phyloP scores from a whole-genome alignment of 1,140 invertebrate genomes.

The Carposina sasakii region DNA sequence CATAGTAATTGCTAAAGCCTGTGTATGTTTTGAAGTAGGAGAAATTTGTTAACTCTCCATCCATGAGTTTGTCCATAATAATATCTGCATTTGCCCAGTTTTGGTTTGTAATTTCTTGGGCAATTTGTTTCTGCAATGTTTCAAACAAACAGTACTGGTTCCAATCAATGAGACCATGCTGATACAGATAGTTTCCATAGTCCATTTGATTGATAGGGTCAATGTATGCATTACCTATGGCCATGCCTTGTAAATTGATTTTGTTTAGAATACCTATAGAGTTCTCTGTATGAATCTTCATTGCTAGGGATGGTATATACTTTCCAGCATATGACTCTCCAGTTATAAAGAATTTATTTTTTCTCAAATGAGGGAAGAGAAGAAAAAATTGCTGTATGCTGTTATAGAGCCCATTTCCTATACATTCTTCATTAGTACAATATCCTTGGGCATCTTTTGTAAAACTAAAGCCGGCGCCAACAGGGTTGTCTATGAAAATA shows the following conservation, averaged over 20 bases:
- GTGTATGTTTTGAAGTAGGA: slow-evolving; percentile 85
- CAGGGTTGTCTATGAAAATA: slow-evolving; percentile 89
- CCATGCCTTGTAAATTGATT: slow-evolving; percentile 78
- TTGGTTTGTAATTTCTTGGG: slow-evolving; percentile 74
- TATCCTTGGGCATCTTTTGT: slow-evolving; percentile 76
- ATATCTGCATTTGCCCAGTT: slow-evolving; percentile 77
- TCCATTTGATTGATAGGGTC: slow-evolving; percentile 77
- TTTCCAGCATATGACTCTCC: slow-evolving; percentile 92
- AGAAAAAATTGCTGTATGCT: slow-evolving; percentile 80
- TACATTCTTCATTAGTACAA: slow-evolving; percentile 74
- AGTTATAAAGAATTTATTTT: slow-evolving; percentile 81
- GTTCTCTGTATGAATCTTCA: slow-evolving; percentile 82
- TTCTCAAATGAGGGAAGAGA: slow-evolving; percentile 78
- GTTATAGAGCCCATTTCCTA: slow-evolving; percentile 76
- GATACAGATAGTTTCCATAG: slow-evolving; percentile 78
- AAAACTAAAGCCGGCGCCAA: slow-evolving; percentile 84
- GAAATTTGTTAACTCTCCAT: slow-evolving; percentile 74
- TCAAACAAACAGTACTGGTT: slow-evolving; percentile 73
- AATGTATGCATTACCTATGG: slow-evolving; percentile 79
- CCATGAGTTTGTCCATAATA: slow-evolving; percentile 79
- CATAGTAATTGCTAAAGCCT: slow-evolving; percentile 85
- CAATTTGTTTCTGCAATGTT: slow-evolving; percentile 72
- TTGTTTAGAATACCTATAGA: slow-evolving; percentile 50
- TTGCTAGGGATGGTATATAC: slow-evolving; percentile 83
- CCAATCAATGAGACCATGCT: slow-evolving; percentile 77